Conservation (phyloP, 1,140 invertebrate genomes). For the Calliphora vicina region DNA sequence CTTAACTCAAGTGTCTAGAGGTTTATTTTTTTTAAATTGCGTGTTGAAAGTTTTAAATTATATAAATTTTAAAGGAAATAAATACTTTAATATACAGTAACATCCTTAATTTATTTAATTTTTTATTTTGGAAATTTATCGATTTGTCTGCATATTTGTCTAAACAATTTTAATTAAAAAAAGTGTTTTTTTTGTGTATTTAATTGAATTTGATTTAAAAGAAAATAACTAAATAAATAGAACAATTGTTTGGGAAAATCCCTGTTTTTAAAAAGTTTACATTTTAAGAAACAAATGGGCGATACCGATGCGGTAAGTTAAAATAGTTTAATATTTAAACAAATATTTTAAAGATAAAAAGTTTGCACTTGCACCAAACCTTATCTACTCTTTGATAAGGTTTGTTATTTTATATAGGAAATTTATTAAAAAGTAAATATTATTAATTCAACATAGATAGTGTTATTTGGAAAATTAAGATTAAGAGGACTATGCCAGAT, state of each 20-base stretch:
- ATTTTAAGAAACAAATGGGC: conserved; percentile 45
- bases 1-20: neutral
- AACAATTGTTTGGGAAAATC: conserved; percentile 13
- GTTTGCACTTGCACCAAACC: neutral
- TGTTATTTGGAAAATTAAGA: too few species aligned
- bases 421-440: too few species aligned
- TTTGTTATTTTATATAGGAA: too few species aligned
- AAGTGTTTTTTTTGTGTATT: neutral
- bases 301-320: conserved; percentile 60
- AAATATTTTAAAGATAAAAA: neutral
- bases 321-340: neutral
- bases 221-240: neutral
- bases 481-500: too few species aligned
- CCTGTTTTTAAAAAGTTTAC: neutral
- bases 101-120: neutral
- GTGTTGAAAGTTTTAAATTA: neutral
- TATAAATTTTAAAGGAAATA: neutral
- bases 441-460: too few species aligned
- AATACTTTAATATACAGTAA: neutral
- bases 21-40: conserved; percentile 20
- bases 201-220: neutral
- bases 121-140: conserved; percentile 16
- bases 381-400: too few species aligned
- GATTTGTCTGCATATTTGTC: conserved; percentile 19
- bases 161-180: conserved; percentile 2